Base-by-base conservation (phyloP, 2,888 invertebrate species). In the Aricia artaxerxes region DNA sequence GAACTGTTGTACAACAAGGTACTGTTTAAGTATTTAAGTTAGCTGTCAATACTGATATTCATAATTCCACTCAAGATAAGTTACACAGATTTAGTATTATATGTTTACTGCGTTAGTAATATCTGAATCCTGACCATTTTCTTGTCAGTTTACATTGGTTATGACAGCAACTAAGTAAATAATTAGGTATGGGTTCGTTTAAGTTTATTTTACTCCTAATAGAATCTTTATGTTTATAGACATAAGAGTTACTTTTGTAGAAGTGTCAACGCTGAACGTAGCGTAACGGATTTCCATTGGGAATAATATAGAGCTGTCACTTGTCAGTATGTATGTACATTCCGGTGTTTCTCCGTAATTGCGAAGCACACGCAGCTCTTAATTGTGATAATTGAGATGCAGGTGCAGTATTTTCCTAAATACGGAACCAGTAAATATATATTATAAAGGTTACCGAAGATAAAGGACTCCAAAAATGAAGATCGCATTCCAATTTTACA, bases 291-390 rank as follows among this genome's bases (percentile, higher is more conserved):
- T 76, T 57, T 69, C 35, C 35, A 69, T 35, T 69, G 13, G 69
- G 35, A 38, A 69, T 69, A 13, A 57, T 76, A 57, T 35, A 57
- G 76, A 76, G 57, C 76, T 76, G 49, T 79, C 76, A 61, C 40
- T 77, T 24, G 3, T 73, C 7, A 57, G 76, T 76, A 16, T 76
- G 76, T 76, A 4, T 72, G 60, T 73, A 53, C 61, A 78, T 60
- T 78, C 73, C 78, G 75, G 78, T 78, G 79, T 78, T 80, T 80
- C 78, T 80, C 79, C 64, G 35, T 75, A 80, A 80, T 80, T 78
- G 78, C 61, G 35, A 49, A 35, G 44, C 44, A 73, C 78, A 53
- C 35, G 73, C 64, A 9, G 73, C 76, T 53, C 53, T 35, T 57
- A 76, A 57, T 57, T n/a, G 35, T 5, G 16, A 76, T 76, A 6